Percentiles rank a stretch among this genome's conserved stretches.
phyloP scores from a whole-genome alignment of 2,797 vertebrate genomes.

The Gambelia wislizenii region DNA sequence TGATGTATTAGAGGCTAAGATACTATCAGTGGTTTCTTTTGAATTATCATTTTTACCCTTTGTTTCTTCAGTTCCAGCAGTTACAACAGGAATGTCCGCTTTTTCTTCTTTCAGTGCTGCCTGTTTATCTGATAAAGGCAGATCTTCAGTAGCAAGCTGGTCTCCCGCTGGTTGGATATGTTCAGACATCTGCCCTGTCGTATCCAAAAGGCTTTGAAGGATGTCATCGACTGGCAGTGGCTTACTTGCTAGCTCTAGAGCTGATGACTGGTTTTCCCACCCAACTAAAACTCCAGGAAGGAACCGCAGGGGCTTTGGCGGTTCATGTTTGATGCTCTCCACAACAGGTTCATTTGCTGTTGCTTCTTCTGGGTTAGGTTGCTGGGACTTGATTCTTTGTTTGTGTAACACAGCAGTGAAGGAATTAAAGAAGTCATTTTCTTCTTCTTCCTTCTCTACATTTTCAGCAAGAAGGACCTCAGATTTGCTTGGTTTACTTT shows the following conservation, averaged over 20 bases:
- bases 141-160: conserved; percentile 70
- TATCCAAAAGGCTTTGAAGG: conserved; percentile 80
- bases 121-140: conserved; percentile 77
- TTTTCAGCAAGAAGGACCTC: conserved; percentile 78
- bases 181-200: conserved; percentile 73
- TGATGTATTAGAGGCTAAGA: conserved; percentile 53
- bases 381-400: conserved; percentile 85
- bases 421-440: conserved; percentile 89
- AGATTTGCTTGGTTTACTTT: conserved; percentile 81
- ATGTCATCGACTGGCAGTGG: conserved; percentile 81
- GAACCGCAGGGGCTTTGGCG: conserved; percentile 92
- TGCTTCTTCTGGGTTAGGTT: conserved; percentile 78
- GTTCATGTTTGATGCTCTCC: conserved; percentile 82
- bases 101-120: conserved; percentile 66
- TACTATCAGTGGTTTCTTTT: conserved; percentile 64
- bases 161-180: conserved; percentile 69
- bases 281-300: conserved; percentile 95
- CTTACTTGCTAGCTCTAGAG: conserved; percentile 87
- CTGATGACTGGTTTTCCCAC: conserved; percentile 90
- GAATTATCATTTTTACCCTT: conserved; percentile 61
- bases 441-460: conserved; percentile 84
- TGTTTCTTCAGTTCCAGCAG: conserved; percentile 73
- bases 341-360: conserved; percentile 79
- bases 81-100: conserved; percentile 69
- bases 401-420: conserved; percentile 86